These are phyloP conservation scores for Hippocampus barbouri DNA, from an alignment of 2,113 vertebrate species.

Conservation along the genomic window DNA sequence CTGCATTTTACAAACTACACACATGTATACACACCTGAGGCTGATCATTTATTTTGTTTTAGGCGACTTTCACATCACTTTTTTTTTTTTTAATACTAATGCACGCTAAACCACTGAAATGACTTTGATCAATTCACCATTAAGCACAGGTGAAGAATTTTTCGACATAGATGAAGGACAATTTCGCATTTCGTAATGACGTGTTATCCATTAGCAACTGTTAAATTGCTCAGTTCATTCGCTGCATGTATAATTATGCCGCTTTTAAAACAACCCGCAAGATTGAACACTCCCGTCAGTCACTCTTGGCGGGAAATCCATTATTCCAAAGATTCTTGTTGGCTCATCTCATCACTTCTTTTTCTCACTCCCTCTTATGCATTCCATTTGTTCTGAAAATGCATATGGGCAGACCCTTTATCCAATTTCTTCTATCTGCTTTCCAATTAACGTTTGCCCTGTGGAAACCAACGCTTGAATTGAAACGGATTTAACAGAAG, in stretches of 20 bases:
- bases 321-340: slow-evolving; percentile 47
- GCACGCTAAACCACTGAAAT: slow-evolving; percentile 16
- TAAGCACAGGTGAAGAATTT: slow-evolving; percentile 19
- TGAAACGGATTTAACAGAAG: slow-evolving; percentile 38
- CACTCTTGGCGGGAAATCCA: slow-evolving; percentile 47
- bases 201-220: slow-evolving; percentile 48
- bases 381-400: slow-evolving; percentile 37
- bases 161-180: slow-evolving; percentile 35
- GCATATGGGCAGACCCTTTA: slow-evolving; percentile 36
- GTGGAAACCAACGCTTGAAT: slow-evolving; percentile 16
- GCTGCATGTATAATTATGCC: slow-evolving; percentile 45
- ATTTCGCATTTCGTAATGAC: slow-evolving; percentile 43
- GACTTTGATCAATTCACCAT: slow-evolving; percentile 23
- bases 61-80: background rate
- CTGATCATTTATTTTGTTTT: background rate
- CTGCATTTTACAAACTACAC: slow-evolving; percentile 3
- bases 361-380: slow-evolving; percentile 18
- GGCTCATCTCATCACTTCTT: slow-evolving; percentile 31
- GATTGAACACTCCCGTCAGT: slow-evolving; percentile 39
- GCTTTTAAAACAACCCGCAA: slow-evolving; percentile 11
- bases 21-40: background rate
- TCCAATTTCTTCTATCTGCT: slow-evolving; percentile 35
- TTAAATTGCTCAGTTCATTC: slow-evolving; percentile 45
- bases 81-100: slow-evolving; percentile 4
- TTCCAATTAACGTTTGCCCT: slow-evolving; percentile 34